Evolutionary conservation across 2,888 invertebrate species (phyloP), one percentile per base, ranked within the genome.

Genomic region (Caenorhabditis uteleia): DNA sequence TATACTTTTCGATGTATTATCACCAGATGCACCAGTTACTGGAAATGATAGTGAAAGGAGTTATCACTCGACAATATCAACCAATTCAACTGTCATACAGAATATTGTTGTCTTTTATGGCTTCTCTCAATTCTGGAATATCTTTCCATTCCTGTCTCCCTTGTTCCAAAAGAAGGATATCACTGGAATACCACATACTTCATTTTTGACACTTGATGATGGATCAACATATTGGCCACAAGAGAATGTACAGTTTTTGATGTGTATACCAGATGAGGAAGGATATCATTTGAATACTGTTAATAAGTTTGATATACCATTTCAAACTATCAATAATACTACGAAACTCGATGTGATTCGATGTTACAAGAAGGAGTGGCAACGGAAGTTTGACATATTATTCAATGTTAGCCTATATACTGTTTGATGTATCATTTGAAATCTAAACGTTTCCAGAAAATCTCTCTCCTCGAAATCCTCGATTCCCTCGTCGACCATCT

Each of bases 51-150:
- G 46, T 27, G 61, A 56, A 18, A n/a, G 61, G 27, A 56, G 55
- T 29, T 61, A 61, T 47, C 61, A 61, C 42, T 61, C 61, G 18
- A n/a, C 45, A 33, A 23, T 36, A 2, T 34, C 38, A 1, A 26
- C 39, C 3, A 36, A 34, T 1, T 44, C 38, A n/a, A 53, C 48
- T 39, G 53, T 51, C 40, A 56, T 36, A 16, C 42, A 43, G 8
- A 42, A 48, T 0, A 61, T 74, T 42, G 65, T 78, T 8, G 58
- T 78, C 14, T 78, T 78, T 49, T 77, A 78, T 48, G 78, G 77
- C 18, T 59, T 58, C 50, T 66, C 72, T 1, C 57, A 67, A 39
- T 75, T 78, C 40, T 68, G 65, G 57, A 50, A 46, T 23, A 62
- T 74, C 10, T 74, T 78, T 21, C 70, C 77, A 10, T 66, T 70